Base-by-base conservation (phyloP, 2,113 vertebrate species). In the Monopterus albus region DNA sequence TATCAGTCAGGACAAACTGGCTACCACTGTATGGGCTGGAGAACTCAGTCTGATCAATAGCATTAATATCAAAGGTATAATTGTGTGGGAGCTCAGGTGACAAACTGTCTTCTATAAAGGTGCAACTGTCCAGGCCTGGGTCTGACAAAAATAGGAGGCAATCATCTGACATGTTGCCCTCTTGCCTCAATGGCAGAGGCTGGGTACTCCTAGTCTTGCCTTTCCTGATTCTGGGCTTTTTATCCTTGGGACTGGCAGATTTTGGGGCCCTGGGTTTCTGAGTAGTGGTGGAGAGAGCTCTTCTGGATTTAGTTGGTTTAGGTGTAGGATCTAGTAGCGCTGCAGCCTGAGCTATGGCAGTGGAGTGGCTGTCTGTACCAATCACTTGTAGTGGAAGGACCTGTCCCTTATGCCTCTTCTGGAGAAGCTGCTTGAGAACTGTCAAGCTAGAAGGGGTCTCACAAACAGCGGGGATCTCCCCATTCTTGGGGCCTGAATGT, bases 11-110 rank as follows among this genome's bases (percentile, higher is more conserved):
- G 57, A 98, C 94, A 91, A 99, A 99, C 73, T 98, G 96, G 87
- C 92, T 99, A 56, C 95, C 93, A 2, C 95, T 95, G 85, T 99
- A 99, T 20, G 96, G 94, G 86, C 95, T 95, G 61, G 95, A 97
- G 91, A 98, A 98, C 64, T 96, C 94, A 0, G 94, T 94, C 83
- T 97, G 96, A 20, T 95, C 96, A 62, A 99, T 94, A 39, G 94
- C 77, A 72, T 99, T 98, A 71, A 99, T 99, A 89, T 99, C 98
- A 90, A 99, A 99, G 83, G 92, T 96, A 73, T 97, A 99, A 92
- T 94, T 96, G 86, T 97, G 95, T 1, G 91, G 92, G 17, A 93
- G 87, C 70, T 98, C 96, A 68, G 98, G 98, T 51, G 98, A 99
- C 49, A 99, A 91, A 73, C 96, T 97, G 72, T 97, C 96, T 88